phyloP scores from a whole-genome alignment of 1,140 invertebrate genomes.

The Ceratosolen solmsi region DNA sequence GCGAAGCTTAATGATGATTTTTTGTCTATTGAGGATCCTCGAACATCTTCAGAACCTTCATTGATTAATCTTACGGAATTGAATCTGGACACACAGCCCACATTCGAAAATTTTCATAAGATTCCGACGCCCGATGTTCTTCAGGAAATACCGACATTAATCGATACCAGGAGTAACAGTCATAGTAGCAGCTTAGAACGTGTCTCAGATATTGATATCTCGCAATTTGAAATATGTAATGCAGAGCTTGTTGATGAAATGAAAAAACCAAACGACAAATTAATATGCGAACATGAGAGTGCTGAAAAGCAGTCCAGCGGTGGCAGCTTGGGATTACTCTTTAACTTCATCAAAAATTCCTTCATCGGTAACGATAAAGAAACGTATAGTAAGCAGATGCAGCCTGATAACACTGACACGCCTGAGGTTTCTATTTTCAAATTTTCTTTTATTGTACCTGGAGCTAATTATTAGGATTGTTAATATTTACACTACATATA shows the following conservation, averaged over 20 bases:
- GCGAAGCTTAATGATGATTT: background rate
- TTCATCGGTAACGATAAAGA: slow-evolving; percentile 47
- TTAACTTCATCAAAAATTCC: slow-evolving; percentile 54
- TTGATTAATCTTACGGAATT: background rate
- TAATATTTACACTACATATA: too few species aligned
- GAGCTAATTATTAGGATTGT: too few species aligned
- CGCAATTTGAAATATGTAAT: slow-evolving; percentile 41
- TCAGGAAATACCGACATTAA: background rate
- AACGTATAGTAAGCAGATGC: background rate
- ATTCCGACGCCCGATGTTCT: background rate
- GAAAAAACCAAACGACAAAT: background rate
- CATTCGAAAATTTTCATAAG: background rate
- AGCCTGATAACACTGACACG: background rate
- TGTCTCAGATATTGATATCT: slow-evolving; percentile 42
- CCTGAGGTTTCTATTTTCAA: slow-evolving; percentile 5
- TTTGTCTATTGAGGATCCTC: background rate
- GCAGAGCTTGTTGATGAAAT: background rate
- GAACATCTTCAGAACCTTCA: background rate
- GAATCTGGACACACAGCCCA: background rate
- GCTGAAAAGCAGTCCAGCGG: background rate
- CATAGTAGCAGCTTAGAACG: slow-evolving; percentile 34
- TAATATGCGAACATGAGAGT: background rate
- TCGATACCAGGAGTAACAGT: slow-evolving; percentile 15
- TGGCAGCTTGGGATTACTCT: slow-evolving; percentile 47
- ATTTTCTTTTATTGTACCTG: background rate